These are phyloP conservation scores for Drosophila nasuta DNA, from an alignment of 1,140 invertebrate species.

Conservation along the genomic window DNA sequence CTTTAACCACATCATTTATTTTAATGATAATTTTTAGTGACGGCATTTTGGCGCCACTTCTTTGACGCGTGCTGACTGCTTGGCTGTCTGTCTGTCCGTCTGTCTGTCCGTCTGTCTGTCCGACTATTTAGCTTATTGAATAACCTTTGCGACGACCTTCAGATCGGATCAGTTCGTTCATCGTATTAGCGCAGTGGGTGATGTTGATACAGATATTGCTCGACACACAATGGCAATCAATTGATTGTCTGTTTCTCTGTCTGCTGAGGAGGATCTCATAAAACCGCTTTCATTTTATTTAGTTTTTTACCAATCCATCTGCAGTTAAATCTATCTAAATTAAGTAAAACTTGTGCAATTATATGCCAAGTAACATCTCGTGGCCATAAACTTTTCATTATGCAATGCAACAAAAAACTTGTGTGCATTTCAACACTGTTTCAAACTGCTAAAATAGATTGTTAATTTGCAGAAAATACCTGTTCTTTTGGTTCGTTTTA, in stretches of 20 bases:
- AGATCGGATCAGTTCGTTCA: conserved; percentile 3
- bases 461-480: neutral
- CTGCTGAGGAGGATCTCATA: conserved; percentile 14
- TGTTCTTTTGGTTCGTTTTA: neutral
- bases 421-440: neutral
- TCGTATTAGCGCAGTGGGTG: conserved; percentile 20
- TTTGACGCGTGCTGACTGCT: conserved; percentile 65
- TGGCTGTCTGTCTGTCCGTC: neutral
- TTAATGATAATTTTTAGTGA: conserved; percentile 50
- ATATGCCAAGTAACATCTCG: neutral
- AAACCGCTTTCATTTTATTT: conserved; percentile 13
- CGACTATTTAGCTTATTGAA: conserved; percentile 5
- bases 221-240: conserved; percentile 12
- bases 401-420: neutral
- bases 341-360: conserved; percentile 2
- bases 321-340: neutral
- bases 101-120: neutral
- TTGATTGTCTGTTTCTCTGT: conserved; percentile 15
- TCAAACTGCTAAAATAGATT: neutral
- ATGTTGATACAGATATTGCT: conserved; percentile 19
- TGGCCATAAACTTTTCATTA: neutral
- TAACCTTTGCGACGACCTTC: conserved; percentile 26
- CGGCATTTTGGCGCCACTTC: conserved; percentile 70
- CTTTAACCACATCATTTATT: conserved; percentile 42
- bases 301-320: neutral